Base-by-base conservation (phyloP, 2,113 vertebrate species). In the Channa argus region DNA sequence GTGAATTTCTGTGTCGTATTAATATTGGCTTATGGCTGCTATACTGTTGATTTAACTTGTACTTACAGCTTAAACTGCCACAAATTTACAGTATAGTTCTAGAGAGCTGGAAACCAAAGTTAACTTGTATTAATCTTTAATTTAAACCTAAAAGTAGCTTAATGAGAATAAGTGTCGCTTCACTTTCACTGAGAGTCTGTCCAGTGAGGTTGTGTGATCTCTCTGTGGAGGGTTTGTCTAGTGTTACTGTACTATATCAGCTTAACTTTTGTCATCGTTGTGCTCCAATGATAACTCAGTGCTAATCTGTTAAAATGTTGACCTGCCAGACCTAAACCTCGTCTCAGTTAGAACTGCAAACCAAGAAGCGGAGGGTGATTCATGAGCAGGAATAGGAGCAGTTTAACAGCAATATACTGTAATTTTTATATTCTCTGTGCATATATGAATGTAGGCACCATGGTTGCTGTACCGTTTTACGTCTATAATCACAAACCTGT, bases 51-150 rank as follows among this genome's bases (percentile, higher is more conserved):
- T 89, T 86, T 63, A 76, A 79, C 59, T 80, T 79, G 76, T 44
- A 78, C 79, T 82, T 60, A 90, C 84, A 91, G 90, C 90, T 92
- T 91, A 80, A 91, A 91, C 91, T 93, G 92, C 92, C 92, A 93
- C 88, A 72, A 80, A 61, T 76, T 86, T 71, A 90, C 88, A 91
- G 86, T 89, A 77, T 86, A 87, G 88, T 79, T 73, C 55, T 91
- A 86, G 88, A 92, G 85, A 90, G 90, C 92, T 92, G 89, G 71
- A 92, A 92, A 93, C 92, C 92, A 93, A 92, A 93, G 91, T 90
- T 85, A 84, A 90, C 82, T 63, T 79, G 84, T 86, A 86, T 79
- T 90, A 72, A 88, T 79, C 78, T 77, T 86, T 85, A 9, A 80
- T 82, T 83, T 39, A 39, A 79, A 77, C 50, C 1, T 1, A 79